Evolutionary conservation across 2,888 invertebrate species (phyloP), one percentile per base, ranked within the genome.

Genomic region (Epinotia bilunana): DNA sequence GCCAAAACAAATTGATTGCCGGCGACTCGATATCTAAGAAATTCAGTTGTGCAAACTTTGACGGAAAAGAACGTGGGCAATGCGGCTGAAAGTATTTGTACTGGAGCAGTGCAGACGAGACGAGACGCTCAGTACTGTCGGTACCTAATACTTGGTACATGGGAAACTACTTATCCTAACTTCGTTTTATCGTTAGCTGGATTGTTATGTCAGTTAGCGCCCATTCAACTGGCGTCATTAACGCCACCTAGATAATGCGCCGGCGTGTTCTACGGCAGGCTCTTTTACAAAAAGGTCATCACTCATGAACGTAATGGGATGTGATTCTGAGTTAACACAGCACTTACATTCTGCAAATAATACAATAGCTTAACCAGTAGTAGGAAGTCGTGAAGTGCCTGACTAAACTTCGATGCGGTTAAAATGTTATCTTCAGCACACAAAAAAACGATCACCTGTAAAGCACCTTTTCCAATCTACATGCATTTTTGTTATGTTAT

Each of bases 101-200:
- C 28, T 63, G 11, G 57, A 73, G 73, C 79, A 77, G 78, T 73
- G 75, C 79, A 84, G 78, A 60, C 68, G 86, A 87, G 86, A 84
- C 88, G 86, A 83, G 87, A 88, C 88, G 84, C 79, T 81, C 79
- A 80, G 79, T 78, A 80, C 60, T 57, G 67, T 39, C 33, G 39
- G 67, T 69, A 69, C 75, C 71, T 72, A 72, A 75, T 72, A 75
- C 84, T 79, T 78, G 81, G 79, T 86, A 93, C 93, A 93, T 89
- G 93, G 88, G 91, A 93, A 93, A 90, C 90, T 93, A 93, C 93
- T 94, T 93, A 93, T 86, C 87, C 85, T 86, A 83, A 91, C 91
- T 90, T 87, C 84, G 88, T 90, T 92, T 91, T 90, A 90, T 91
- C 90, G 91, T 91, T 89, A 88, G 84, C 80, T 74, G 86, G 87